Conservation (phyloP, 2,113 vertebrate species). For the Eira barbara region DNA sequence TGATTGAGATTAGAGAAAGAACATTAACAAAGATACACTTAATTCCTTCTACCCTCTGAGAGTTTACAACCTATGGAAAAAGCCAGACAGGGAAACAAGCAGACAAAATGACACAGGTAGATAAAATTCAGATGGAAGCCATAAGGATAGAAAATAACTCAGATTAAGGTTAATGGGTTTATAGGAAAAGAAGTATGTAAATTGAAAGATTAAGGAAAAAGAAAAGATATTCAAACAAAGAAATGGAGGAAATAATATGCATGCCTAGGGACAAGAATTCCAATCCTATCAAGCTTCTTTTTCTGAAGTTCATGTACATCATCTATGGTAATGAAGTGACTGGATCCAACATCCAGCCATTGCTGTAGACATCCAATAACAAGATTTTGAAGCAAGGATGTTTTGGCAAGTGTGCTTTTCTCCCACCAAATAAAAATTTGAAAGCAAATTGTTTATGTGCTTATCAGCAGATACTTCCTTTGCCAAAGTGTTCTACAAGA, state of each 20-base stretch:
- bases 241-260: background rate
- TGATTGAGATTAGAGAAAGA: background rate
- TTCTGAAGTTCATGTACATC: background rate
- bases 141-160: background rate
- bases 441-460: background rate
- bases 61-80: background rate
- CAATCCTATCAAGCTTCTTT: background rate
- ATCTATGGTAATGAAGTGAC: background rate
- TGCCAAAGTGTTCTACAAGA: background rate
- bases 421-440: background rate
- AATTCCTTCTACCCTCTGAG: background rate
- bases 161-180: background rate
- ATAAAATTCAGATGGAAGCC: background rate
- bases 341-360: background rate
- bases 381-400: background rate
- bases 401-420: background rate
- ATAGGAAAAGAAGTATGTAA: background rate
- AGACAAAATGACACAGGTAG: background rate
- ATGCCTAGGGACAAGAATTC: background rate
- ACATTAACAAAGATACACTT: background rate
- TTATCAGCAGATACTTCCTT: background rate
- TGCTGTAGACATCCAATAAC: fast-evolving
- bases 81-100: background rate
- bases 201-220: background rate
- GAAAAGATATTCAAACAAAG: background rate